Evolutionary conservation across 2,888 invertebrate genomes (phyloP), one percentile per base, ranked within the genome.

Genomic region (Synanthedon formicaeformis): DNA sequence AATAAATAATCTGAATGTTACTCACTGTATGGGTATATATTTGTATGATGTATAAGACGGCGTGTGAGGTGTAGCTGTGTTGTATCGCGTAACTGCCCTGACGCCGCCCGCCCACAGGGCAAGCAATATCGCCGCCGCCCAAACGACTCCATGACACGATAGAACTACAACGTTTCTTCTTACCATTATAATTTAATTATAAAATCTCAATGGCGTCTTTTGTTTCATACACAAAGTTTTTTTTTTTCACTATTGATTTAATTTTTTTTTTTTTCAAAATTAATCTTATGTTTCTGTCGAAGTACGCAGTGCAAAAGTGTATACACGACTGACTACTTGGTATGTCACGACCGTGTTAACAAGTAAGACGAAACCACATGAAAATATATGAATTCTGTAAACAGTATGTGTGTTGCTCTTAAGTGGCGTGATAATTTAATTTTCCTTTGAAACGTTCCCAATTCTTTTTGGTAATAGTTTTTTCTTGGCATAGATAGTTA

Each of bases 21-120:
- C 85, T 85, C 55, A 87, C 87, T 75, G 71, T 53, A 84, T 57
- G 1, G 85, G 85, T 67, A 83, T 81, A 54, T 85, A 85, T 66
- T 77, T 83, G 58, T 83, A 76, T 41, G 71, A 78, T 50, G 60
- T 67, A 56, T 75, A 71, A 50, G 75, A 73, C 58, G 81, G 81
- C 51, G 82, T 63, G 59, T 83, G 67, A 45, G 87, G 86, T 57
- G 87, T 87, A 54, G 86, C 87, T 5, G 81, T 76, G 63, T 82
- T 81, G 67, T 83, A 85, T 41, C 73, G 72, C 52, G 67, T 60
- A 2, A 72, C 72, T 4, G 81, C 82, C 58, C 66, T 64, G 23
- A 71, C 78, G 60, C 75, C 74, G 63, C 73, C 73, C 69, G 80
- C 80, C 82, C 82, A 79, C 41, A 83, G 61, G 62, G 77, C 78